Evolutionary conservation across 2,888 invertebrate genomes (phyloP).

Genomic region (Prosapia bicincta): DNA sequence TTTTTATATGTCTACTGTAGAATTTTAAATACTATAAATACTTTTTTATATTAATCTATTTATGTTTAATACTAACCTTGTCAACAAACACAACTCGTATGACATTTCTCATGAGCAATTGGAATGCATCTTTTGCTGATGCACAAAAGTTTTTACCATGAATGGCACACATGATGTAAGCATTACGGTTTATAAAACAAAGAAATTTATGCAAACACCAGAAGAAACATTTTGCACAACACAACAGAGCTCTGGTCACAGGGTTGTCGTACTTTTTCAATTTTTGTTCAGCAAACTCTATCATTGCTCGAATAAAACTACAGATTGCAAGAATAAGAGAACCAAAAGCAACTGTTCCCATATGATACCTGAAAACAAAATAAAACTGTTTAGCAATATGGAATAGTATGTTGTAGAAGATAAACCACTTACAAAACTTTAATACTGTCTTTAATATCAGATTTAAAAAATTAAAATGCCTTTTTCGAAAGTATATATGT

Average conservation of each 20-base stretch:
- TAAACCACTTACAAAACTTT: too few relatives aligned
- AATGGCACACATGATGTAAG: constrained; percentile 94
- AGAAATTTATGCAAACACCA: constrained; percentile 86
- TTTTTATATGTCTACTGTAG: too few relatives aligned
- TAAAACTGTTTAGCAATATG: too few relatives aligned
- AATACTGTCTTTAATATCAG: too few relatives aligned
- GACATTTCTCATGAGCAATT: constrained; percentile 81
- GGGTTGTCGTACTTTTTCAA: constrained; percentile 76
- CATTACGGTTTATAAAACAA: constrained; percentile 75
- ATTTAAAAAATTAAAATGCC: too few relatives aligned
- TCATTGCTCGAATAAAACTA: constrained; percentile 73
- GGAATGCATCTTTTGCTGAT: constrained; percentile 88
- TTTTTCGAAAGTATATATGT: too few relatives aligned
- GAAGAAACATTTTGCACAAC: constrained; percentile 78
- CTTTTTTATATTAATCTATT: too few relatives aligned
- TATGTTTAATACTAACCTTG: constrained; percentile 56
- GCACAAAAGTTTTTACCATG: constrained; percentile 89
- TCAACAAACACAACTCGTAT: constrained; percentile 73
- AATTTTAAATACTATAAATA: too few relatives aligned
- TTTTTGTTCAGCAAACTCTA: constrained; percentile 77
- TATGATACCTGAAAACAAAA: constrained; percentile 63
- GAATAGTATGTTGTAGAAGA: too few relatives aligned
- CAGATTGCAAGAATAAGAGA: constrained; percentile 89
- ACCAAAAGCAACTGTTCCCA: constrained; percentile 91
- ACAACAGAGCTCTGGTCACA: constrained; percentile 63